Percentiles rank a stretch among this genome's conserved stretches.
These are phyloP conservation scores for Diplodus sargus DNA, from an alignment of 2,797 vertebrate genomes.

Conservation along the genomic window DNA sequence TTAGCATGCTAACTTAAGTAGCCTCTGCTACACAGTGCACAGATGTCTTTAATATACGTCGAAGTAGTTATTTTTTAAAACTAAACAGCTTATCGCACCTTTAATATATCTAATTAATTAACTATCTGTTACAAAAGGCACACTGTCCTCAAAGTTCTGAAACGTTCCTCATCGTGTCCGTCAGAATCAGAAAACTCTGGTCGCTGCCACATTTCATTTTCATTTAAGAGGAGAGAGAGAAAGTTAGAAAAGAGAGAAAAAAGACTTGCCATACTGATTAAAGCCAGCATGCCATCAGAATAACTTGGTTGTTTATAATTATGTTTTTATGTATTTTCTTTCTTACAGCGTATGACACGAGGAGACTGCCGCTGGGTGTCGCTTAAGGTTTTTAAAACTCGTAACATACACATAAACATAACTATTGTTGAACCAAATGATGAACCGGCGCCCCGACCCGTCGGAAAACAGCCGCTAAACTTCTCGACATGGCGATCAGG, in stretches of 20 bases:
- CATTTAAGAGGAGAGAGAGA: slow-evolving; percentile 69
- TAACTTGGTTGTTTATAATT: slow-evolving; percentile 66
- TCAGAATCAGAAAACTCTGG: slow-evolving; percentile 30
- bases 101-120: not conserved
- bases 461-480: slow-evolving; percentile 37
- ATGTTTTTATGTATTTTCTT: slow-evolving; percentile 76
- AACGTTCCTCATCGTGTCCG: slow-evolving; percentile 46
- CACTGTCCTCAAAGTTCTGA: slow-evolving; percentile 37
- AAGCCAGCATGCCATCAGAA: slow-evolving; percentile 76
- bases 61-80: no score
- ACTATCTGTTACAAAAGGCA: not conserved
- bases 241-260: slow-evolving; percentile 64
- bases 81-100: no score
- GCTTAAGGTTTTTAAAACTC: slow-evolving; percentile 15
- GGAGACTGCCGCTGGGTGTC: slow-evolving; percentile 8
- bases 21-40: no score
- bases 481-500: slow-evolving; percentile 38
- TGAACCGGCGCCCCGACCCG: slow-evolving; percentile 63
- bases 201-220: slow-evolving; percentile 63
- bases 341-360: slow-evolving; percentile 13
- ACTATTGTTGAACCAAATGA: slow-evolving; percentile 65
- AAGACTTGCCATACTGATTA: slow-evolving; percentile 60
- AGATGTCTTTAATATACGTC: no score
- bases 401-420: slow-evolving; percentile 79
- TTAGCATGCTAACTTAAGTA: no score